Evolutionary conservation across 2,797 vertebrate species (phyloP).

Genomic region (Capromys pilorides): DNA sequence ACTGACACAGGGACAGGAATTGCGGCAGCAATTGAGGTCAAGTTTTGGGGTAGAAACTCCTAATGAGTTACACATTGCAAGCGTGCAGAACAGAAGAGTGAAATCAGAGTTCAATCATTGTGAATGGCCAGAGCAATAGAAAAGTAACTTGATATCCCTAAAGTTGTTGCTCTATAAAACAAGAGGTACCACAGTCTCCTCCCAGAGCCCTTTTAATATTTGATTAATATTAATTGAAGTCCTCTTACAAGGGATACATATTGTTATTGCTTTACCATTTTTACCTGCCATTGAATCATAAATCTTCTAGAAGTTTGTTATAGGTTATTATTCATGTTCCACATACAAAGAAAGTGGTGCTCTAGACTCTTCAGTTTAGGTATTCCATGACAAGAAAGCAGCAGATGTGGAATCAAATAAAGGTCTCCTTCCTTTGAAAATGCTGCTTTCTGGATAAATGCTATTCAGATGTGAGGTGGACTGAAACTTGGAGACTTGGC

Average conservation of each 20-base stretch:
- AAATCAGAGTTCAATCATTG: background rate
- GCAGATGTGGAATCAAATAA: background rate
- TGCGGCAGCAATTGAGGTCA: background rate
- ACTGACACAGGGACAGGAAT: background rate
- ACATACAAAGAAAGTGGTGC: background rate
- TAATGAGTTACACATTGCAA: background rate
- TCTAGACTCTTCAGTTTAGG: background rate
- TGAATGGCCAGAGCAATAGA: background rate
- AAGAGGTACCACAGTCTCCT: background rate
- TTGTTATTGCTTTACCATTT: background rate
- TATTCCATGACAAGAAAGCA: background rate
- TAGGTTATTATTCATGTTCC: background rate
- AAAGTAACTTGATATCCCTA: background rate
- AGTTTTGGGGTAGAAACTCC: background rate
- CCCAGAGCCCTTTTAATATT: background rate
- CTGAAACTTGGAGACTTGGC: background rate
- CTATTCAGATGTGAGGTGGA: background rate
- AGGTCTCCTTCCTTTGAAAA: background rate
- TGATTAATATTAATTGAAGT: background rate
- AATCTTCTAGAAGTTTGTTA: background rate
- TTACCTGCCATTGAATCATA: background rate
- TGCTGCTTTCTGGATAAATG: background rate
- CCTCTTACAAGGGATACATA: background rate
- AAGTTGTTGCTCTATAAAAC: conserved; percentile 13
- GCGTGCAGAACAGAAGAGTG: background rate